phyloP scores from a whole-genome alignment of 2,888 invertebrate genomes.

The Eucera pruinosa region DNA sequence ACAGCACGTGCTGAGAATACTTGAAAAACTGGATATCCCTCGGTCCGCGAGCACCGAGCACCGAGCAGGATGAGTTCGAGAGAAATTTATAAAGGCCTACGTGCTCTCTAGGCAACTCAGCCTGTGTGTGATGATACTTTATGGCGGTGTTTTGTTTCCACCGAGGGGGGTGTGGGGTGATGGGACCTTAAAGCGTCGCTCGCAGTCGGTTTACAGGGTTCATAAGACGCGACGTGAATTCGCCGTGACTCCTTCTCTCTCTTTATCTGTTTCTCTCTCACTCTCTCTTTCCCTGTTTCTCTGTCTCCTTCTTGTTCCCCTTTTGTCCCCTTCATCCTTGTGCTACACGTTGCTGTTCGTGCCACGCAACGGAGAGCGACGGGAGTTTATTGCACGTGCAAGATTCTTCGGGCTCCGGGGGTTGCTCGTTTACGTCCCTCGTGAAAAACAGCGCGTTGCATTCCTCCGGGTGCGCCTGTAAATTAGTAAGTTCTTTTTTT shows the following conservation, averaged over 20 bases:
- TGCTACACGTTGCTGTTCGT: neutral
- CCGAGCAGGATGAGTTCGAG: constrained; percentile 69
- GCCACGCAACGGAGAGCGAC: constrained; percentile 24
- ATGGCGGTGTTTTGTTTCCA: constrained; percentile 77
- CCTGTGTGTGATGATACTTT: constrained; percentile 71
- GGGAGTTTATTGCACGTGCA: constrained; percentile 67
- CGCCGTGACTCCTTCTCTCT: constrained; percentile 43
- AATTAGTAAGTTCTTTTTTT: constrained; percentile 53
- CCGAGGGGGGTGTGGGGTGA: constrained; percentile 52
- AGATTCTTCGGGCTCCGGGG: constrained; percentile 61
- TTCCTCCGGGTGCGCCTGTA: constrained; percentile 52
- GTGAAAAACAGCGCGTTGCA: constrained; percentile 65
- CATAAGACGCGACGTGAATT: constrained; percentile 78
- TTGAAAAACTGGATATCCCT: constrained; percentile 73
- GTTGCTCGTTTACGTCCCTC: constrained; percentile 65
- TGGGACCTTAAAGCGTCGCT: constrained; percentile 77
- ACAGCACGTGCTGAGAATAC: constrained; percentile 79
- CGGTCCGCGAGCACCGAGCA: constrained; percentile 37
- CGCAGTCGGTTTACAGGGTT: constrained; percentile 80
- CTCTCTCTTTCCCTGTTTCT: neutral
- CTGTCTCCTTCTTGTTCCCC: neutral
- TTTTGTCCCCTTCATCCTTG: neutral
- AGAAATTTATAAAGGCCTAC: constrained; percentile 83
- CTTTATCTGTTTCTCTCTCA: neutral
- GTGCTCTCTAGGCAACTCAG: constrained; percentile 72